phyloP scores from a whole-genome alignment of 2,113 vertebrate species.

The Gobio gobio region DNA sequence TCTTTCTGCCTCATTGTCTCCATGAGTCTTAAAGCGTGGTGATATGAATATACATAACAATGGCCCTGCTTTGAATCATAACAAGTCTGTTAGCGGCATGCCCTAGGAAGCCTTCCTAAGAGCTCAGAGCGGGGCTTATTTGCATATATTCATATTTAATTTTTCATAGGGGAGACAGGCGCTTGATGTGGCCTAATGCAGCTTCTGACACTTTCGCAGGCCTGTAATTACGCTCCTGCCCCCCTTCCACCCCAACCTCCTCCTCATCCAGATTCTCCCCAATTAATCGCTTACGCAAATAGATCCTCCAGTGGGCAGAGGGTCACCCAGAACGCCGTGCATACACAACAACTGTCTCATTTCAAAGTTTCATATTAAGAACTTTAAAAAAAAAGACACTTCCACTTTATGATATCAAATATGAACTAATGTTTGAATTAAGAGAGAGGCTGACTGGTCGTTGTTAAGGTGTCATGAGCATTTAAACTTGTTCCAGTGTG shows the following conservation, averaged over 20 bases:
- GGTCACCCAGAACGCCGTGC: constrained; percentile 58
- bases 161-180: constrained; percentile 69
- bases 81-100: constrained; percentile 70
- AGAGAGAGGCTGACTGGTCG: not conserved
- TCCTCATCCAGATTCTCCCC: constrained; percentile 72
- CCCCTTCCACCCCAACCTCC: constrained; percentile 61
- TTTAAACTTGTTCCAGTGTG: too few species aligned
- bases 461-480: not conserved
- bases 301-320: constrained; percentile 69
- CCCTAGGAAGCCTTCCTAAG: constrained; percentile 66
- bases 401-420: not conserved
- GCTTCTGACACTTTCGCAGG: constrained; percentile 71
- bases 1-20: constrained; percentile 58
- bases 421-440: not conserved
- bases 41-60: constrained; percentile 66
- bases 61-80: constrained; percentile 67
- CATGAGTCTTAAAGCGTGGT: constrained; percentile 43
- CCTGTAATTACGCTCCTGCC: constrained; percentile 73
- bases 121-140: constrained; percentile 66
- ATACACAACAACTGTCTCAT: constrained; percentile 55
- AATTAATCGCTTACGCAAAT: constrained; percentile 77
- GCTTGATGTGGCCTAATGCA: constrained; percentile 77
- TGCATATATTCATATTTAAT: constrained; percentile 78
- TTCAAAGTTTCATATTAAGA: constrained; percentile 42
- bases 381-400: constrained; percentile 3